A percentile compares a stretch with the other conserved stretches of the same genome.
These are phyloP conservation scores for Chiloscyllium plagiosum DNA, from an alignment of 2,113 vertebrate species.

Conservation along the genomic window DNA sequence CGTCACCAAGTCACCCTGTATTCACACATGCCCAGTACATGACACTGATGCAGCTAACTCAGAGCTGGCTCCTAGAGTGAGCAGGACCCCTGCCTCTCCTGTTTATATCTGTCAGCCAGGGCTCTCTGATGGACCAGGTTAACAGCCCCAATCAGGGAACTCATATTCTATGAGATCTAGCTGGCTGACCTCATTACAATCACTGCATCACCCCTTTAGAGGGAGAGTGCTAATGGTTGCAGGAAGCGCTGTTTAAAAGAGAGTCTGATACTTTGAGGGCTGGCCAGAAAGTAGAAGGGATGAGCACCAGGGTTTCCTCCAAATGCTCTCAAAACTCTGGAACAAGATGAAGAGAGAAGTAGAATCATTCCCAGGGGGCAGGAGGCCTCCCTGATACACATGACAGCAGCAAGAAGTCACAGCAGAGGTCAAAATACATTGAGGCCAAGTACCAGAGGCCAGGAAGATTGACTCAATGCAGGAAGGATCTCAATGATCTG, in stretches of 20 bases:
- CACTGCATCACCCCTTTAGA: neutral
- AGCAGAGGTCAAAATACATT: neutral
- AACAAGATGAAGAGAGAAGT: neutral
- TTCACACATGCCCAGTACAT: too few species aligned
- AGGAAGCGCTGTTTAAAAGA: neutral
- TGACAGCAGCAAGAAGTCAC: neutral
- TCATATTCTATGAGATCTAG: too few species aligned
- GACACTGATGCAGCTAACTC: too few species aligned
- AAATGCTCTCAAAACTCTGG: neutral
- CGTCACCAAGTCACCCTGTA: too few species aligned
- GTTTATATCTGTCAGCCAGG: too few species aligned
- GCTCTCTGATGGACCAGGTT: too few species aligned
- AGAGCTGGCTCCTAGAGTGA: too few species aligned
- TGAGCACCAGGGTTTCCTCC: neutral
- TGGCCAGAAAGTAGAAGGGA: neutral
- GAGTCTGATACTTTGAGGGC: neutral
- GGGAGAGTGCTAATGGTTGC: neutral
- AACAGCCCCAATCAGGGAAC: too few species aligned
- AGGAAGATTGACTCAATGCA: neutral
- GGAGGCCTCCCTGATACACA: neutral
- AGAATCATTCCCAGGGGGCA: neutral
- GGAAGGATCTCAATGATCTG: neutral
- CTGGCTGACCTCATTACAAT: too few species aligned
- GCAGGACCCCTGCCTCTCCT: too few species aligned
- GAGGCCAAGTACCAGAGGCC: too few species aligned